Evolutionary conservation across 1,140 invertebrate genomes (phyloP).

Genomic region (Scylla paramamosain): DNA sequence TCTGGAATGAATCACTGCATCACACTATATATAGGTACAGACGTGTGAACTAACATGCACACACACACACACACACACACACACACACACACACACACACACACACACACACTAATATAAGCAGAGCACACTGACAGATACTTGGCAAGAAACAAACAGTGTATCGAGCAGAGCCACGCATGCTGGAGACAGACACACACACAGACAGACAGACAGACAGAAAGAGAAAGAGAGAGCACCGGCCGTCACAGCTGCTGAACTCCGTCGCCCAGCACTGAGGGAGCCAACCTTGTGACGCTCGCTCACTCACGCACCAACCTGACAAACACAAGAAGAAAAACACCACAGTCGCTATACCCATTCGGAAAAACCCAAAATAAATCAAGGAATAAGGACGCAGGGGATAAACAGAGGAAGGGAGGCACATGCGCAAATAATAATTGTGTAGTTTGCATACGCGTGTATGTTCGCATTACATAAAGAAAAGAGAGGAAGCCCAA

Average conservation of each 20-base stretch:
- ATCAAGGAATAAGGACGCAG: no score
- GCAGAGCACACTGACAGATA: neutral
- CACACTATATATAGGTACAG: neutral
- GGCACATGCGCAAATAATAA: no score
- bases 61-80: slow-evolving; percentile 13
- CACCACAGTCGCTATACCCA: neutral
- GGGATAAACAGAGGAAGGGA: no score
- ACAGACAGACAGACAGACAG: no score
- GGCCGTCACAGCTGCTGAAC: slow-evolving; percentile 1
- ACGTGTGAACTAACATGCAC: neutral
- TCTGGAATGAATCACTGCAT: neutral
- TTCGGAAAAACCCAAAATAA: neutral
- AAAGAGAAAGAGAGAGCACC: neutral
- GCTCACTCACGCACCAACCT: neutral
- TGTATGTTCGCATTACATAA: neutral
- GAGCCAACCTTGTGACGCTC: neutral
- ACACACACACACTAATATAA: neutral
- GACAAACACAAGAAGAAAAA: neutral
- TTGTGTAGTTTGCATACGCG: neutral
- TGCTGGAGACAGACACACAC: neutral
- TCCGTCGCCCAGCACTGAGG: neutral
- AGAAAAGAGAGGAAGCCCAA: neutral
- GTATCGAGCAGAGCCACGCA: no score
- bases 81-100: no score
- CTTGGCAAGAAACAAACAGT: neutral